Conservation (phyloP, 2,113 vertebrate genomes). For the Trogon surrucura region DNA sequence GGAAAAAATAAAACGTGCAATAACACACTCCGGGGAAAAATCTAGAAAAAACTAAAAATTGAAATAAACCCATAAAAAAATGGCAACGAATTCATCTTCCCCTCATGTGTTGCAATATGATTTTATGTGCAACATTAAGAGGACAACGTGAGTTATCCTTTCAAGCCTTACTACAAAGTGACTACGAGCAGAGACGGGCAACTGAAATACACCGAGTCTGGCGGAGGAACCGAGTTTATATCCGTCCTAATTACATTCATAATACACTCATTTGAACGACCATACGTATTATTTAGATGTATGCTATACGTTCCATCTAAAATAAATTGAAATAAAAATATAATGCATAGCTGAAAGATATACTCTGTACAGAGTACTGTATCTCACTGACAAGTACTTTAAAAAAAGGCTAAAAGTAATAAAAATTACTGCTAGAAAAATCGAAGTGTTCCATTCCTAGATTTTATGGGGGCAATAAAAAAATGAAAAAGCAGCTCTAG, state of each 20-base stretch:
- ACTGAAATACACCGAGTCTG: constrained; percentile 14
- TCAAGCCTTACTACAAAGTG: not conserved
- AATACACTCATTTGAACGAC: constrained; percentile 35
- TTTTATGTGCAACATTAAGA: constrained; percentile 60
- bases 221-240: constrained; percentile 19
- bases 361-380: constrained; percentile 48
- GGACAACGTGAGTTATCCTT: constrained; percentile 51
- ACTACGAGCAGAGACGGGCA: not conserved
- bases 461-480: constrained; percentile 72
- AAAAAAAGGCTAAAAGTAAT: constrained; percentile 69
- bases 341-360: constrained; percentile 65
- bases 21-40: constrained; percentile 9
- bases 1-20: not conserved
- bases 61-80: constrained; percentile 46
- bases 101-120: constrained; percentile 15
- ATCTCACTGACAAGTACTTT: constrained; percentile 67
- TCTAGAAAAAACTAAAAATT: constrained; percentile 36
- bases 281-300: constrained; percentile 61
- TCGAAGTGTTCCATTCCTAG: constrained; percentile 72
- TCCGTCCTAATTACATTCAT: constrained; percentile 47
- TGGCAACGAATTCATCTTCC: constrained; percentile 18
- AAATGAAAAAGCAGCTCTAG: constrained; percentile 65
- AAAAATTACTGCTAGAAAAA: constrained; percentile 77
- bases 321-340: constrained; percentile 79
- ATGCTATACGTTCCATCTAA: constrained; percentile 59